Base-by-base conservation (phyloP, 2,797 vertebrate species). In the Lacerta viridis region DNA sequence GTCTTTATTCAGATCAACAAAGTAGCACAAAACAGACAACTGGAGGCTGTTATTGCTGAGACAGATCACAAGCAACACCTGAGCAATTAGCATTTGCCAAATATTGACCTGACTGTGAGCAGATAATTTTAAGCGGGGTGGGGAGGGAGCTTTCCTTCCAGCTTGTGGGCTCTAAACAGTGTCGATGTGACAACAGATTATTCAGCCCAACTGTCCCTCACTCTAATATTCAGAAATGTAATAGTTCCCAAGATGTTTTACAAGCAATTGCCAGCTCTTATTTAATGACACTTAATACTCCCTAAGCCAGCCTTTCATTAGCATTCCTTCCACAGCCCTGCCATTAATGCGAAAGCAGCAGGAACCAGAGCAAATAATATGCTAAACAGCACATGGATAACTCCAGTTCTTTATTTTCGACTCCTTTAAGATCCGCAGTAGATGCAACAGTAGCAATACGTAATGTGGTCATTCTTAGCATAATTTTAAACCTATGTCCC, bases 281-380 rank as follows among this genome's bases (percentile, higher is more conserved):
- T 86, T 94, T 95, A 93, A 93, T 7, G 39, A 94, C 91, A 96
- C 85, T 39, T 90, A 59, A 0, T 90, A 82, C 92, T 95, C 93
- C 69, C 86, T 91, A 87, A 91, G 92, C 92, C 93, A 88, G 87
- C 8, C 41, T 91, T 85, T 92, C 92, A 91, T 95, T 95, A 93
- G 91, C 83, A 96, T 94, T 95, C 93, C 92, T 93, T 90, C 84
- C 91, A 93, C 85, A 87, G 80, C 90, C 89, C 83, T 78, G 20
- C 86, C 80, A 95, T 94, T 93, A 95, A 93, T 95, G 90, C 92
- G 92, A 88, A 90, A 95, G 82, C 61, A 86, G 79, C 43, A 86
- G 72, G 71, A 87, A 39, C 82, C 82, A 78, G 88, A 94, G 95
- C 91, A 94, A 94, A 95, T 69, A 94, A 90, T 88, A 93, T 64